Conservation (phyloP, 1,140 invertebrate genomes). For the Drosophila oshimai region DNA sequence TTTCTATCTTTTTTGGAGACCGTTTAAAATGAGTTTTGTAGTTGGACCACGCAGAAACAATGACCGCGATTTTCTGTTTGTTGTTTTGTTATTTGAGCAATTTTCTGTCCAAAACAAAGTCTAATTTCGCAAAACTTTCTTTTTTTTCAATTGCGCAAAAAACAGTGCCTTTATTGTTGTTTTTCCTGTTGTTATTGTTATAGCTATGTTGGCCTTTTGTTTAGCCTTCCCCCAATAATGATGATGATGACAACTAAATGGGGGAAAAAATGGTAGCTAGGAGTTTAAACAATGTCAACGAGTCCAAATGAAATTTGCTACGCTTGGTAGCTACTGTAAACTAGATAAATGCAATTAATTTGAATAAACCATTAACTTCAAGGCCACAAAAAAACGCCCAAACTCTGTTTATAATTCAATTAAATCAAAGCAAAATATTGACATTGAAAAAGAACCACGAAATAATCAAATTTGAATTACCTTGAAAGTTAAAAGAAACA, state of each 20-base stretch:
- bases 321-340: constrained; percentile 35
- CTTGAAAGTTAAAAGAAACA: neutral
- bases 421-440: constrained; percentile 2
- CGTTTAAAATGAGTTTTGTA: constrained; percentile 29
- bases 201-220: constrained; percentile 20
- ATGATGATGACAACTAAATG: constrained; percentile 48
- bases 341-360: constrained; percentile 38
- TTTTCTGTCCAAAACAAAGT: constrained; percentile 47
- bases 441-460: neutral
- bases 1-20: constrained; percentile 6
- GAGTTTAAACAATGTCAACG: constrained; percentile 30
- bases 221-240: constrained; percentile 19
- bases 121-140: constrained; percentile 44
- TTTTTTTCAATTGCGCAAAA: constrained; percentile 47
- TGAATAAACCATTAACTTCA: constrained; percentile 48
- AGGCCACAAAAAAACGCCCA: constrained; percentile 17
- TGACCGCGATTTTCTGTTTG: constrained; percentile 28
- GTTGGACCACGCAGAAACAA: constrained; percentile 42
- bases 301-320: constrained; percentile 27
- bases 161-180: constrained; percentile 22
- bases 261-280: constrained; percentile 10
- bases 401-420: constrained; percentile 6
- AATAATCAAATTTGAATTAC: neutral
- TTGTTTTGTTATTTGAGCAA: constrained; percentile 32
- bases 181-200: constrained; percentile 24